A percentile compares a stretch with the other conserved stretches of the same genome.
These are phyloP conservation scores for Zoanthus sansibaricus DNA, from an alignment of 92 coral and sea anemone genomes.

Conservation along the genomic window DNA sequence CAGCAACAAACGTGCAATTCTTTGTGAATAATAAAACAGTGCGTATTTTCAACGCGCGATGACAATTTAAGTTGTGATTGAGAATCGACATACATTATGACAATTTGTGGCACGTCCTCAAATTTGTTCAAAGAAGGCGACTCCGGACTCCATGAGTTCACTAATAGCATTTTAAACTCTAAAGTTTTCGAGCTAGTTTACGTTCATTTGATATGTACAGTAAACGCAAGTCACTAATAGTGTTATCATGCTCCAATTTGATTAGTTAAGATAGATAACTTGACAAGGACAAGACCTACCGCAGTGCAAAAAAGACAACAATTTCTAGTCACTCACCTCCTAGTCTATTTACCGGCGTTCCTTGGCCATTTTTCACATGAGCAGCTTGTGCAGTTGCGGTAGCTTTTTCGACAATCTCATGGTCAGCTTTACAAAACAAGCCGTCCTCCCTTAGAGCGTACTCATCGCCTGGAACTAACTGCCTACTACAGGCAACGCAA, in stretches of 20 bases:
- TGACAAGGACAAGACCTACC: constrained; percentile 87
- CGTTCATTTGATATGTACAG: constrained; percentile 78
- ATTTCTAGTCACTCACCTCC: constrained; percentile 68
- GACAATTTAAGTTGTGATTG: constrained; percentile 41
- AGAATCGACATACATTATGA: constrained; percentile 31
- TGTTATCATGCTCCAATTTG: constrained; percentile 93
- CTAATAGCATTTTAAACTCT: constrained; percentile 27
- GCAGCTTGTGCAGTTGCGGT: constrained; percentile 92
- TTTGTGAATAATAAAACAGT: constrained; percentile 15
- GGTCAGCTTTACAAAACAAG: constrained; percentile 97
- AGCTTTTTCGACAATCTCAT: constrained; percentile 97
- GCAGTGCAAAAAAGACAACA: constrained; percentile 72
- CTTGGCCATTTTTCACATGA: constrained; percentile 73
- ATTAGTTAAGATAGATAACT: constrained; percentile 86
- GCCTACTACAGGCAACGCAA: constrained; percentile 97
- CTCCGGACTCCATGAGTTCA: neutral
- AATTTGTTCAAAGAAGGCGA: neutral
- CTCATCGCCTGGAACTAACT: constrained; percentile 97
- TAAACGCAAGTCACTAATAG: constrained; percentile 85
- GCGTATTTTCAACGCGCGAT: constrained; percentile 31
- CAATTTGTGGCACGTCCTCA: constrained; percentile 6
- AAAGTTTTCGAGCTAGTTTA: constrained; percentile 14
- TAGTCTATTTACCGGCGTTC: constrained; percentile 57
- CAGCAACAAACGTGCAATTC: constrained; percentile 69
- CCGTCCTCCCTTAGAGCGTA: constrained; percentile 98